Conservation (phyloP, 2,113 vertebrate species). For the Daphoenositta chrysoptera region DNA sequence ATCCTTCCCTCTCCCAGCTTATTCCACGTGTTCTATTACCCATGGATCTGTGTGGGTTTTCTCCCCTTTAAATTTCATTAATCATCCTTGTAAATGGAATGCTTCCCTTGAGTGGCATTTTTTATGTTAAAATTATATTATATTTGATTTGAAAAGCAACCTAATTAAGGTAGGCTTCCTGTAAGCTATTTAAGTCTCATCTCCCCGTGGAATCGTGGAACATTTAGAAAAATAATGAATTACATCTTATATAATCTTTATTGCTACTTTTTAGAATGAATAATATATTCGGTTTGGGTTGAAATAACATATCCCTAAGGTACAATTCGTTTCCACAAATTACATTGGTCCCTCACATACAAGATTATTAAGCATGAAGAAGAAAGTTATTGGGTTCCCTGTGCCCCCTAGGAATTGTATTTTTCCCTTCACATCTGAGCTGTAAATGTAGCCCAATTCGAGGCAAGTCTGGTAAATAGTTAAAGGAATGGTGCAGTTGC, state of each 20-base stretch:
- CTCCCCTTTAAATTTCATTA: conserved; percentile 52
- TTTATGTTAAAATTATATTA: conserved; percentile 65
- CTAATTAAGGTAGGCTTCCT: conserved; percentile 69
- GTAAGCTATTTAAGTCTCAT: conserved; percentile 63
- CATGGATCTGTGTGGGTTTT: not conserved
- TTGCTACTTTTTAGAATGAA: conserved; percentile 66
- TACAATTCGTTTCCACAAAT: conserved; percentile 68
- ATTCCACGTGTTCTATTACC: not conserved
- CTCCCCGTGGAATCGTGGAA: conserved; percentile 58
- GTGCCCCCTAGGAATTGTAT: conserved; percentile 21
- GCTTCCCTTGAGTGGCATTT: conserved; percentile 65
- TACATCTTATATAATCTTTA: conserved; percentile 73
- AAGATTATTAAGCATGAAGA: conserved; percentile 68
- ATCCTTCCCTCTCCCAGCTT: not conserved
- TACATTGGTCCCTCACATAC: conserved; percentile 66
- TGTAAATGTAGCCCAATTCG: not conserved
- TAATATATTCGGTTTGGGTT: conserved; percentile 68
- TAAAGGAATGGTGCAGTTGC: not conserved
- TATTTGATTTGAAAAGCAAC: conserved; percentile 72
- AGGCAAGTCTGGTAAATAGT: not conserved
- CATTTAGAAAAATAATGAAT: conserved; percentile 75
- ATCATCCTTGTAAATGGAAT: conserved; percentile 58
- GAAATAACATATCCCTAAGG: conserved; percentile 69
- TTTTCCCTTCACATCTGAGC: conserved; percentile 2
- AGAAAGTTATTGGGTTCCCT: conserved; percentile 54